These are phyloP conservation scores for Eilema caniola DNA, from an alignment of 2,888 invertebrate genomes.

Conservation along the genomic window DNA sequence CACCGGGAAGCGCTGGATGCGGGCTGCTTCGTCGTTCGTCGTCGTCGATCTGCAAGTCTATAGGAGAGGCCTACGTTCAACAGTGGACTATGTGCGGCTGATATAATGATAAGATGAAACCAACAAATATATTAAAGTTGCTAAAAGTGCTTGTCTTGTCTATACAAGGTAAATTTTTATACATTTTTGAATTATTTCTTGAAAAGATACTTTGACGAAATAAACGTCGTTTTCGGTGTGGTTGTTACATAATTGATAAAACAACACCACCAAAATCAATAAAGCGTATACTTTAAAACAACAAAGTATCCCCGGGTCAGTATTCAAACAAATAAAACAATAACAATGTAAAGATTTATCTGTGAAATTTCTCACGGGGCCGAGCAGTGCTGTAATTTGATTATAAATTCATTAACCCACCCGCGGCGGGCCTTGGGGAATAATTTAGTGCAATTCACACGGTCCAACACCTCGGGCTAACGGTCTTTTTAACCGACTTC, in stretches of 20 bases:
- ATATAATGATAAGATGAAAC: no score
- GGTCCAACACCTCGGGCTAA: slow-evolving; percentile 71
- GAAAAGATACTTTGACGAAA: no score
- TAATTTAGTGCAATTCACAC: slow-evolving; percentile 85
- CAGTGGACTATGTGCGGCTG: no score
- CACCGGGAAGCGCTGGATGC: no score
- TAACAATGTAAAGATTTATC: slow-evolving; percentile 78
- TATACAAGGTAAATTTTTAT: no score
- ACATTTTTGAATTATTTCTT: not conserved
- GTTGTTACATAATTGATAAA: not conserved
- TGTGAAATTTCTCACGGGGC: slow-evolving; percentile 79
- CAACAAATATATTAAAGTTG: no score
- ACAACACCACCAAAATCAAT: slow-evolving; percentile 7
- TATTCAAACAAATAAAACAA: slow-evolving; percentile 59
- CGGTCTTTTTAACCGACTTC: slow-evolving; percentile 47
- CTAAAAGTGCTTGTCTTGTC: no score
- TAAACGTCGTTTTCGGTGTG: not conserved
- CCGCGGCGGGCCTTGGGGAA: slow-evolving; percentile 79
- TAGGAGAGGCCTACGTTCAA: no score
- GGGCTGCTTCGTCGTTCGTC: no score
- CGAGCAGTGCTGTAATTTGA: slow-evolving; percentile 79
- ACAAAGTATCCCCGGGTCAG: slow-evolving; percentile 27
- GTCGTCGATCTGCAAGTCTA: no score
- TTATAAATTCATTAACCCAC: slow-evolving; percentile 86
- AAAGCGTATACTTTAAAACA: slow-evolving; percentile 14